phyloP scores from a whole-genome alignment of 2,113 vertebrate genomes.

The Gnathonemus longibarbis region DNA sequence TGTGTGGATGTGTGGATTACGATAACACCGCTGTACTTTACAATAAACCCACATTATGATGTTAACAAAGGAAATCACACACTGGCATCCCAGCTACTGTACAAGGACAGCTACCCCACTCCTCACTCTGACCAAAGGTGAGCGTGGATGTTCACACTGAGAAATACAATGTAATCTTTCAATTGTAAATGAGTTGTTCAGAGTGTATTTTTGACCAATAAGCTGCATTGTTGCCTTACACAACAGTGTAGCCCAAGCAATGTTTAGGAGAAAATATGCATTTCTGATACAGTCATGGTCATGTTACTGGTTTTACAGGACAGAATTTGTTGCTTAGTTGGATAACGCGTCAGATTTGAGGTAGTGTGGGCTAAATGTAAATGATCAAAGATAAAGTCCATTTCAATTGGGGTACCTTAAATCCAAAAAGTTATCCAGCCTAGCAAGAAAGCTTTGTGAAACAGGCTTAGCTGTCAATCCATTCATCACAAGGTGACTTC shows the following conservation, averaged over 20 bases:
- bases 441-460: background rate
- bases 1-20: constrained; percentile 26
- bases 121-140: background rate
- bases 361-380: too few species aligned
- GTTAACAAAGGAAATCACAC: constrained; percentile 32
- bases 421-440: background rate
- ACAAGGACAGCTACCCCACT: background rate
- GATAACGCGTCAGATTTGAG: too few species aligned
- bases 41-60: constrained; percentile 39
- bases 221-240: background rate
- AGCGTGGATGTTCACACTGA: background rate
- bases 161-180: background rate
- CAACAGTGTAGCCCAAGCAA: background rate
- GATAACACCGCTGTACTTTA: constrained; percentile 18
- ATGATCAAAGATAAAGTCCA: background rate
- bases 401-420: background rate
- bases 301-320: background rate
- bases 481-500: background rate
- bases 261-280: background rate
- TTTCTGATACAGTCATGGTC: background rate
- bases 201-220: background rate
- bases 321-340: background rate
- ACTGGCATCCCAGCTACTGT: background rate
- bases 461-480: background rate
- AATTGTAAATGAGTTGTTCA: too few species aligned